These are phyloP conservation scores for Cyphomyrus discorhynchus DNA, from an alignment of 2,113 vertebrate species.

Conservation along the genomic window DNA sequence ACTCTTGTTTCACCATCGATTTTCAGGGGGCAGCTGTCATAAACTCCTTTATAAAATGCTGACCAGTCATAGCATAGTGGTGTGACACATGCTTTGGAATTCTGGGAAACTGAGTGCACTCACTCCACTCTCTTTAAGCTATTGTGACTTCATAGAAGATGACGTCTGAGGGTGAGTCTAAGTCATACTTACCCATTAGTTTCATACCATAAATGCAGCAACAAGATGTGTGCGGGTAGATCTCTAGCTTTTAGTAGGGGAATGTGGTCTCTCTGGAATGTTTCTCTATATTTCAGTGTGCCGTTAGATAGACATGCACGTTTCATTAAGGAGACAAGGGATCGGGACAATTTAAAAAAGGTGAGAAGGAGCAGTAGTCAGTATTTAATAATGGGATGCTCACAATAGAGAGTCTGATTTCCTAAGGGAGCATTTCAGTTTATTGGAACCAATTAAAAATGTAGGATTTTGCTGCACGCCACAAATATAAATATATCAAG, in stretches of 20 bases:
- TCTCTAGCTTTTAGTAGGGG: neutral
- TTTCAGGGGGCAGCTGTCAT: neutral
- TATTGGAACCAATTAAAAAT: neutral
- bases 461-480: neutral
- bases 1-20: neutral
- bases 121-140: neutral
- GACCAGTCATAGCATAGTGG: neutral
- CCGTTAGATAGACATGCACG: neutral
- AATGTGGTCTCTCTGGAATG: neutral
- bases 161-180: neutral
- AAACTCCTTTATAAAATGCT: neutral
- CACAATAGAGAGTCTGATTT: neutral
- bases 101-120: neutral
- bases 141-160: neutral
- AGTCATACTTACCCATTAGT: neutral
- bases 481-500: neutral
- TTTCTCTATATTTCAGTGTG: neutral
- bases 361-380: neutral
- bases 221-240: neutral
- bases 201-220: neutral
- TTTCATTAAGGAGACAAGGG: neutral
- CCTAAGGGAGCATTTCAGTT: neutral
- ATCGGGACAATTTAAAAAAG: neutral
- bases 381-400: neutral
- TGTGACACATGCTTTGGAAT: neutral